These are phyloP conservation scores for Ophion ventricosus DNA, from an alignment of 2,888 invertebrate genomes.

Conservation along the genomic window DNA sequence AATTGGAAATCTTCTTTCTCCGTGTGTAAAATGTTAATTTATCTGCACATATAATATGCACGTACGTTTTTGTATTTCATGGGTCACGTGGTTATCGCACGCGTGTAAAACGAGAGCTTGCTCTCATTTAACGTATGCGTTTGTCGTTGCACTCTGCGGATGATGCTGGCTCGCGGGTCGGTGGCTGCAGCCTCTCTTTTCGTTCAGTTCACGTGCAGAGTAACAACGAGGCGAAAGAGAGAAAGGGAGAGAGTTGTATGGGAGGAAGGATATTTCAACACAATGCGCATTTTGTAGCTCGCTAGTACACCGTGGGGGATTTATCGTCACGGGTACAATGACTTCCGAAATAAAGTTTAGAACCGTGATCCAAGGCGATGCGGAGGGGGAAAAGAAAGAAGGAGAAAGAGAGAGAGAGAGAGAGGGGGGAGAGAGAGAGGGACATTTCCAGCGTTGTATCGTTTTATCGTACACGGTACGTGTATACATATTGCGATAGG, in stretches of 20 bases:
- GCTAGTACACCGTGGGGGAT: slow-evolving; percentile 53
- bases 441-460: slow-evolving; percentile 41
- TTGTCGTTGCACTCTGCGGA: slow-evolving; percentile 21
- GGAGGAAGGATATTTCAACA: slow-evolving; percentile 44
- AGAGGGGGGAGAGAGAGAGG: neutral
- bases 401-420: neutral
- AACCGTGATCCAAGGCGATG: slow-evolving; percentile 42
- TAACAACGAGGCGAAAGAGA: slow-evolving; percentile 22
- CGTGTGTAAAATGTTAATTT: neutral
- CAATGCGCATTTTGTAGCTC: slow-evolving; percentile 67
- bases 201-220: slow-evolving; percentile 36
- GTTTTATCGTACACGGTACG: slow-evolving; percentile 50
- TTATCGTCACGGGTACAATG: slow-evolving; percentile 67
- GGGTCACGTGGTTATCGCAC: slow-evolving; percentile 42
- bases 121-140: slow-evolving; percentile 24
- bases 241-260: slow-evolving; percentile 3
- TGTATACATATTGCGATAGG: slow-evolving; percentile 38
- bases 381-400: slow-evolving; percentile 18
- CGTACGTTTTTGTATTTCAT: slow-evolving; percentile 20
- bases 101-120: slow-evolving; percentile 47
- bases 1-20: neutral
- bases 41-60: slow-evolving; percentile 1
- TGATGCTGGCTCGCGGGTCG: slow-evolving; percentile 15
- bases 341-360: slow-evolving; percentile 68
- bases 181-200: slow-evolving; percentile 21